Conservation (phyloP, 1,140 invertebrate species). For the Piezodorus guildinii region DNA sequence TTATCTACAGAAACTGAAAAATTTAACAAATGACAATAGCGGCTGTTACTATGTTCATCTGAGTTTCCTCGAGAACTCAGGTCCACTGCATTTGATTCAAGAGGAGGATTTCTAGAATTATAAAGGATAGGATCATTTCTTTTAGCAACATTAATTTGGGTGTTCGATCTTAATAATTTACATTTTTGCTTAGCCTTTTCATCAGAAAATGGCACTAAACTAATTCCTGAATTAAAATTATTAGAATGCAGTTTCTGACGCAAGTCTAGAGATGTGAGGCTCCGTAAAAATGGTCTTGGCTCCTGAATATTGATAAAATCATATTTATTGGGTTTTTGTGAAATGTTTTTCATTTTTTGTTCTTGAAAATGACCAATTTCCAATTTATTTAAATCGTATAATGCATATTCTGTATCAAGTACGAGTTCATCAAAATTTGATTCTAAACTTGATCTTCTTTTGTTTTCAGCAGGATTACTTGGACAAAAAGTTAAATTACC, state of each 20-base stretch:
- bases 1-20: too few relatives aligned
- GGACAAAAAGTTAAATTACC: constrained; percentile 22
- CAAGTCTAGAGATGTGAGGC: constrained; percentile 18
- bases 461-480: constrained; percentile 1
- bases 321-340: constrained; percentile 10
- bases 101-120: too few relatives aligned
- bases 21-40: too few relatives aligned
- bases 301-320: constrained; percentile 12
- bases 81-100: too few relatives aligned
- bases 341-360: neutral
- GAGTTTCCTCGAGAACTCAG: too few relatives aligned
- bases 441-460: constrained; percentile 24
- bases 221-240: neutral
- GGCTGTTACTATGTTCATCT: too few relatives aligned
- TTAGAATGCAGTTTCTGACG: constrained; percentile 10
- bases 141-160: constrained; percentile 19
- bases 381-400: neutral
- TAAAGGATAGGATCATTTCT: neutral
- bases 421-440: constrained; percentile 24
- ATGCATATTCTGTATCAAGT: neutral
- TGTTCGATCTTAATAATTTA: constrained; percentile 19
- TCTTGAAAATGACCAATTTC: neutral
- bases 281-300: constrained; percentile 15
- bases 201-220: neutral
- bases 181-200: neutral